Conservation (phyloP, 2,113 vertebrate genomes). For the Carassius carassius region DNA sequence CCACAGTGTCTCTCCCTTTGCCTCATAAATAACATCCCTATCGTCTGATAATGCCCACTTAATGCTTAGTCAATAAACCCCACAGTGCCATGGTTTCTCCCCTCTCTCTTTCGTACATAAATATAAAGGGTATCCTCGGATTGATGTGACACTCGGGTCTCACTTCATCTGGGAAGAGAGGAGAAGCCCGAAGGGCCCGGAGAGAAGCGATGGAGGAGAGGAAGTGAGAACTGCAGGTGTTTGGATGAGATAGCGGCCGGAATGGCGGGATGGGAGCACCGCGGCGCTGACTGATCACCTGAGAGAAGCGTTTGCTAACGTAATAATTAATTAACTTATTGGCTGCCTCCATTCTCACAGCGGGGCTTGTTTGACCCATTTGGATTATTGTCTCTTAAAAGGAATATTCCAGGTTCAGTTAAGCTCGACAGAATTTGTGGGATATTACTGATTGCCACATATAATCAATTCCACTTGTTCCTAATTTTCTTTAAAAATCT, state of each 20-base stretch:
- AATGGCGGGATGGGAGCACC: conserved; percentile 73
- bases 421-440: background rate
- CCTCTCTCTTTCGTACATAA: conserved; percentile 75
- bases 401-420: background rate
- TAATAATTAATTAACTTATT: conserved; percentile 78
- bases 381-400: conserved; percentile 39
- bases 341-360: conserved; percentile 62
- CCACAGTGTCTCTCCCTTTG: conserved; percentile 71
- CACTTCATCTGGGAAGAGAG: conserved; percentile 55
- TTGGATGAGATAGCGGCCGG: conserved; percentile 77
- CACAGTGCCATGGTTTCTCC: conserved; percentile 76
- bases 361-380: conserved; percentile 71
- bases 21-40: conserved; percentile 81
- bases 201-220: conserved; percentile 63
- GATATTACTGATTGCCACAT: no score
- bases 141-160: conserved; percentile 75
- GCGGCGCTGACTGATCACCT: conserved; percentile 80
- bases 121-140: conserved; percentile 77
- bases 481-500: no score
- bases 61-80: conserved; percentile 85
- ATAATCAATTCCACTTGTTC: no score
- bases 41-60: conserved; percentile 82
- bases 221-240: conserved; percentile 71
- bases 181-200: conserved; percentile 61
- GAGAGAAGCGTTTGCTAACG: conserved; percentile 67